These are phyloP conservation scores for Pharmacophagus antenor DNA, from an alignment of 2,888 invertebrate genomes.

Conservation along the genomic window DNA sequence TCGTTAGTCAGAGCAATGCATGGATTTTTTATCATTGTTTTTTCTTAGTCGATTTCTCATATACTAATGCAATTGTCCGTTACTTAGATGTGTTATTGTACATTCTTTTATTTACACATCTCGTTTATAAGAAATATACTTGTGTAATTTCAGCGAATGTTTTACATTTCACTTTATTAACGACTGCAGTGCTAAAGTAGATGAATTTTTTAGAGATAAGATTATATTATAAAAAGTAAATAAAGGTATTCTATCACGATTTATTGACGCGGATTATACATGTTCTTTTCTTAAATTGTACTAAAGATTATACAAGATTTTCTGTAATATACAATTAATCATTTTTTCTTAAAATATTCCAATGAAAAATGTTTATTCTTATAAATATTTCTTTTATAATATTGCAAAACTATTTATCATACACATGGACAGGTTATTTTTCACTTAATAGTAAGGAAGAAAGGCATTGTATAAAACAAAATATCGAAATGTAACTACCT, in stretches of 20 bases:
- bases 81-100: conserved; percentile 22
- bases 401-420: conserved; percentile 36
- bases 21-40: conserved; percentile 16
- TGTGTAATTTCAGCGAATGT: conserved; percentile 23
- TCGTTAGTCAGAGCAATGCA: conserved; percentile 15
- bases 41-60: conserved; percentile 5
- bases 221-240: conserved; percentile 35
- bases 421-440: conserved; percentile 37
- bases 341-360: conserved; percentile 41
- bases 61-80: conserved; percentile 12
- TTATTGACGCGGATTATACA: conserved; percentile 41
- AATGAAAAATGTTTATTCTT: conserved; percentile 40
- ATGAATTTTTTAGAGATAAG: conserved; percentile 38
- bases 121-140: conserved; percentile 27
- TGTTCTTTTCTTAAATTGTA: conserved; percentile 42
- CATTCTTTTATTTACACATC: conserved; percentile 19
- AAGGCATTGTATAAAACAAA: conserved; percentile 37
- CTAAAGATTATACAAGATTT: conserved; percentile 43
- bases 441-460: conserved; percentile 37
- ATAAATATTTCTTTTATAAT: conserved; percentile 38
- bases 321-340: conserved; percentile 39
- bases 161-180: conserved; percentile 29
- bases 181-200: conserved; percentile 38
- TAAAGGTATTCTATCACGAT: conserved; percentile 39
- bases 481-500: conserved; percentile 30